phyloP scores from a whole-genome alignment of 2,113 vertebrate species.

The Steatornis caripensis region DNA sequence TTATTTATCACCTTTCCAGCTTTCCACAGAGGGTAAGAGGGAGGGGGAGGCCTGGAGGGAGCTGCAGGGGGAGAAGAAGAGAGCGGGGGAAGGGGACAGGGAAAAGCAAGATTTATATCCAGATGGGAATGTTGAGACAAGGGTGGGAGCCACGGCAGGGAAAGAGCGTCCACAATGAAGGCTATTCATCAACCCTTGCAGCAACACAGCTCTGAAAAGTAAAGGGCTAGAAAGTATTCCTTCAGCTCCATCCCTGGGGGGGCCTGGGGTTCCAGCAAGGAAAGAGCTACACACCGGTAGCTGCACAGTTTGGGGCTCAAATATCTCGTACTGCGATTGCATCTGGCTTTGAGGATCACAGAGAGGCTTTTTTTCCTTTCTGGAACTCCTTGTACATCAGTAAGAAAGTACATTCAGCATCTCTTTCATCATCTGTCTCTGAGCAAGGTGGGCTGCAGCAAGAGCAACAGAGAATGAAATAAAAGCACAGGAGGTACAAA shows the following conservation, averaged over 20 bases:
- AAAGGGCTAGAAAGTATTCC: slow-evolving; percentile 55
- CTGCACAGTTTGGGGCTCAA: background rate
- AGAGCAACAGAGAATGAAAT: background rate
- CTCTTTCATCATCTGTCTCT: slow-evolving; percentile 2
- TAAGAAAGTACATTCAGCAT: background rate
- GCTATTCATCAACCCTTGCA: slow-evolving; percentile 63
- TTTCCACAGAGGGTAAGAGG: background rate
- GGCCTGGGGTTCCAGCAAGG: slow-evolving; percentile 13
- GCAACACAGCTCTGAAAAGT: slow-evolving; percentile 41
- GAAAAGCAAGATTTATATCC: slow-evolving; percentile 69
- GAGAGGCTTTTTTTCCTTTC: background rate
- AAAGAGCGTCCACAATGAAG: slow-evolving; percentile 63
- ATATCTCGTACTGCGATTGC: background rate
- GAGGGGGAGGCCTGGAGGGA: background rate
- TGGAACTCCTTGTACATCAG: background rate
- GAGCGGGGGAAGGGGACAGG: background rate
- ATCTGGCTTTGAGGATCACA: slow-evolving; percentile 10
- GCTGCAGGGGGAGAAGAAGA: background rate
- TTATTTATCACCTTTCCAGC: slow-evolving; percentile 62
- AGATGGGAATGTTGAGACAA: slow-evolving; percentile 61
- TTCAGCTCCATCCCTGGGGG: slow-evolving; percentile 52
- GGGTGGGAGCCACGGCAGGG: slow-evolving; percentile 40
- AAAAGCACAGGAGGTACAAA: background rate
- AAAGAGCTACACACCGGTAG: slow-evolving; percentile 33
- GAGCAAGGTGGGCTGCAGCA: background rate